Evolutionary conservation across 1,140 invertebrate genomes (phyloP), one percentile per base, ranked within the genome.

Genomic region (Rhagoletis pomonella): DNA sequence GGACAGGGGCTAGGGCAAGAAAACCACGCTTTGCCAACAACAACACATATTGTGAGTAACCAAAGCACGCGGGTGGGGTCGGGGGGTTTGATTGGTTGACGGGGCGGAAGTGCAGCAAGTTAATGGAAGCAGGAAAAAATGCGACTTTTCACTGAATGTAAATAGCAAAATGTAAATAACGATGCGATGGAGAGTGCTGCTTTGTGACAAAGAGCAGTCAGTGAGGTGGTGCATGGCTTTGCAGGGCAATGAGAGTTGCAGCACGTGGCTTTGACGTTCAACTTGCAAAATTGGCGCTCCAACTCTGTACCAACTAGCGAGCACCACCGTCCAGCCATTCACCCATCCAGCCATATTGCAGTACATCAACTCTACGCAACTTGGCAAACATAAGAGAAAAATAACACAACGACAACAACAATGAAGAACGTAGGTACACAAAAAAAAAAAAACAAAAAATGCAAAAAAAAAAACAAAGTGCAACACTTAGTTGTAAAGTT

Each of bases 401-500:
- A 47, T 6, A 4, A 67, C 29, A 6, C 29, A 19, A 29, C 64
- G 5, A 67, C 64, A 67, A 67, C 29, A 67, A 29, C n/a, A 10
- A 3, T 4, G n/a, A 4, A 55, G 44, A 17, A 77, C 44, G n/a
- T 0, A 7, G 3, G 0, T 7, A n/a, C 14, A 9, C 0, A 19
- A 55, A 14, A 42, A 55, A 55, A 14, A 42, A 55, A 55, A 81
- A 73, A 50, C 29, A 42, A 19, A 17, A 7, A 64, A 62, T n/a
- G n/a, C 29, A 29, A 55, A 55, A 55, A 55, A 55, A 55, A 55
- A 17, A 73, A 73, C 12, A 42, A 73, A 81, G 47, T 81, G 73
- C 73, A 81, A 81, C 73, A 81, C 73, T 81, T 81, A 81, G 47
- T 55, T 81, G 47, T 55, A 81, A 81, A 55, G 73, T 81, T 81